Percentiles rank a stretch among this genome's conserved stretches.
These are phyloP conservation scores for Phaenicophaeus curvirostris DNA, from an alignment of 2,797 vertebrate species.

Conservation along the genomic window DNA sequence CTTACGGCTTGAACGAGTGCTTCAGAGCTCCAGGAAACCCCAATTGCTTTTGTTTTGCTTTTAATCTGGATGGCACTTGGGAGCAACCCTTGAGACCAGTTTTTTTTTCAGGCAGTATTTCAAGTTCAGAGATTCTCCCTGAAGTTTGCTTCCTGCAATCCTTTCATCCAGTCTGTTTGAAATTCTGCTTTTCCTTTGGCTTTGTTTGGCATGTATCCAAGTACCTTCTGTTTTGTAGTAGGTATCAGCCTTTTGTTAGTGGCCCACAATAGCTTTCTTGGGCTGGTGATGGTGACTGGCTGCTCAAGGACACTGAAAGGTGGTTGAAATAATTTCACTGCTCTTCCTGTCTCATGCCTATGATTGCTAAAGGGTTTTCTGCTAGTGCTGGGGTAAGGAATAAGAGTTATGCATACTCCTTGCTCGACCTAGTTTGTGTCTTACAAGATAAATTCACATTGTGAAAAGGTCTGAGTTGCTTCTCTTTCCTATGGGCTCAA, in stretches of 20 bases:
- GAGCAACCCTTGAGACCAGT: conserved; percentile 16
- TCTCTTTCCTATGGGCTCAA: neutral
- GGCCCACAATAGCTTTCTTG: neutral
- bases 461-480: neutral
- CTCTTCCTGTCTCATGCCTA: neutral
- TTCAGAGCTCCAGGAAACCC: conserved; percentile 15
- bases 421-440: neutral
- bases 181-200: conserved; percentile 46
- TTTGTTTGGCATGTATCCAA: conserved; percentile 46
- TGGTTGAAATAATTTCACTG: neutral
- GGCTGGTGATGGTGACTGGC: neutral
- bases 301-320: neutral
- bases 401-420: neutral
- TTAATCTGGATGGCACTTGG: conserved; percentile 34
- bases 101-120: conserved; percentile 36
- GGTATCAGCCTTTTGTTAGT: neutral
- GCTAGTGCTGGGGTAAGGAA: neutral
- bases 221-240: conserved; percentile 9
- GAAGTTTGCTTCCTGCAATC: conserved; percentile 27
- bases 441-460: neutral
- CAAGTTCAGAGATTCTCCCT: conserved; percentile 17
- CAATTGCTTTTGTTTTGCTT: conserved; percentile 29
- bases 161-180: conserved; percentile 52
- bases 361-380: neutral
- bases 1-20: neutral